Conservation (phyloP, 2,888 invertebrate species). For the Spicauda simplicius region DNA sequence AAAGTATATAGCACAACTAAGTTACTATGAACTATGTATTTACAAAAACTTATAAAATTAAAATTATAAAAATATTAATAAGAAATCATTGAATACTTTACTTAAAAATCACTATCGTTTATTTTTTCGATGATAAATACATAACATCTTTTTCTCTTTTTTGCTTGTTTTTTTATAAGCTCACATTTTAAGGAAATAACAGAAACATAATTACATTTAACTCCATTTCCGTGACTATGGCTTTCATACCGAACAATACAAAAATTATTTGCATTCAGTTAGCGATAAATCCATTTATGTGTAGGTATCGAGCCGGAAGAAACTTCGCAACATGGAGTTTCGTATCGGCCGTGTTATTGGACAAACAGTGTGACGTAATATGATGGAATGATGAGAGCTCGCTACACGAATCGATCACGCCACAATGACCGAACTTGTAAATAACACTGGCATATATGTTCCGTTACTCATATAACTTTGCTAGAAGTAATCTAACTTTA, state of each 20-base stretch:
- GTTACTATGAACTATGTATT: too few relatives aligned
- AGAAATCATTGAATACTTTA: too few relatives aligned
- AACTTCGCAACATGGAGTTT: neutral
- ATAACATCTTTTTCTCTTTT: too few relatives aligned
- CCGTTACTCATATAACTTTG: neutral
- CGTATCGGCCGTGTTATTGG: conserved; percentile 7
- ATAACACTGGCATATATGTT: neutral
- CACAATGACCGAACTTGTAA: conserved; percentile 4
- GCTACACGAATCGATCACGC: conserved; percentile 26
- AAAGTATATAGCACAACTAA: too few relatives aligned
- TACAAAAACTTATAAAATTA: too few relatives aligned
- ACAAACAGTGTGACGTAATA: conserved; percentile 15
- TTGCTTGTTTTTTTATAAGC: too few relatives aligned
- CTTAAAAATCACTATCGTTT: too few relatives aligned
- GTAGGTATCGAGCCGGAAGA: neutral
- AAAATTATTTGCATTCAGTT: neutral
- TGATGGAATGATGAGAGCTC: conserved; percentile 26
- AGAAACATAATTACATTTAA: too few relatives aligned
- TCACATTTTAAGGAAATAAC: too few relatives aligned
- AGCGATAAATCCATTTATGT: neutral
- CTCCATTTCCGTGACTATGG: too few relatives aligned
- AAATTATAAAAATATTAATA: too few relatives aligned
- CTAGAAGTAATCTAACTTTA: neutral
- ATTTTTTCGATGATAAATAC: too few relatives aligned
- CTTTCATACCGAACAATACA: neutral